Evolutionary conservation across 1,140 invertebrate species (phyloP).

Genomic region (Euschistus heros): DNA sequence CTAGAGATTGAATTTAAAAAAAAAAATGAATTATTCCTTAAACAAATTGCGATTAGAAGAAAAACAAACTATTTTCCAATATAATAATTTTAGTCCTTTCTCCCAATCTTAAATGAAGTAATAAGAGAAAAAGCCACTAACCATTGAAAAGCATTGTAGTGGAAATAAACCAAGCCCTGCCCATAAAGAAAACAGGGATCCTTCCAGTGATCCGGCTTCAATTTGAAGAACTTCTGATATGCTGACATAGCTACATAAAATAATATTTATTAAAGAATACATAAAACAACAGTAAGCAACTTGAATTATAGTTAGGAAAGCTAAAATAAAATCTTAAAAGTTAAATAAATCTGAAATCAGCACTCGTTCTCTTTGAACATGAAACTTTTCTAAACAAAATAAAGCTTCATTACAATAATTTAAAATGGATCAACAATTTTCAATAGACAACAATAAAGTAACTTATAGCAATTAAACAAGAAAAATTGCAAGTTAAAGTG

Average conservation of each 20-base stretch:
- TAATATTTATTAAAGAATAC: conserved; percentile 9
- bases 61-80: too few species aligned
- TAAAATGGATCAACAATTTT: too few species aligned
- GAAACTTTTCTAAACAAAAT: not conserved
- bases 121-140: conserved; percentile 47
- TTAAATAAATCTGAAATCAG: not conserved
- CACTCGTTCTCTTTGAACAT: not conserved
- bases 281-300: not conserved
- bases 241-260: conserved; percentile 75
- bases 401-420: too few species aligned
- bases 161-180: conserved; percentile 86
- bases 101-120: too few species aligned
- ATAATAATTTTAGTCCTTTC: too few species aligned
- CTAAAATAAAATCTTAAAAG: not conserved
- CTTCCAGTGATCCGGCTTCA: conserved; percentile 76
- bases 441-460: too few species aligned
- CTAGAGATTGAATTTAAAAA: too few species aligned
- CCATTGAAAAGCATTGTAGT: conserved; percentile 91
- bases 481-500: too few species aligned
- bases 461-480: too few species aligned
- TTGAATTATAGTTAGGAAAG: not conserved
- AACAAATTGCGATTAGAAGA: too few species aligned
- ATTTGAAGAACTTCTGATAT: conserved; percentile 81
- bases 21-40: too few species aligned
- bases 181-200: conserved; percentile 87